Base-by-base conservation (phyloP, 2,797 vertebrate genomes). In the Rhincodon typus region DNA sequence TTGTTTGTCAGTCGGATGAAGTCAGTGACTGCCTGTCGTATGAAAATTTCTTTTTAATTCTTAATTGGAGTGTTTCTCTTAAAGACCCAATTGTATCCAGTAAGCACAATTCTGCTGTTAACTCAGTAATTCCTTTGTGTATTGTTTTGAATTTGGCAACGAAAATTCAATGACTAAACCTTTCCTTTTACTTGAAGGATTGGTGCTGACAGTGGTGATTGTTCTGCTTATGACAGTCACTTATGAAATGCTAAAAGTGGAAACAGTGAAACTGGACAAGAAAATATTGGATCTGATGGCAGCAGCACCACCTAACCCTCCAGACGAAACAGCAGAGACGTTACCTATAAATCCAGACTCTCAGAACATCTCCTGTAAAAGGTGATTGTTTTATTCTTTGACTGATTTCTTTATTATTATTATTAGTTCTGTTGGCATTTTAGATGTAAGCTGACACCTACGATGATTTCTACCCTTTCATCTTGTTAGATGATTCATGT, bases 171-270 rank as follows among this genome's bases (percentile, higher is more conserved):
- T 34, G 13, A 66, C 88, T 66, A 62, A 66, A 4, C n/a, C 1
- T 66, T 91, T 91, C n/a, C 57, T 17, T 66, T 62, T 66, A 57
- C 23, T 91, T 66, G 88, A 91, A 91, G 88, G 88, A 62, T 66
- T 91, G 88, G 30, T 66, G 23, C 30, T 91, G 88, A 91, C 88
- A 5, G 25, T 19, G 88, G 34, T 62, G 53, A 57, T n/a, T 66
- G 12, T 91, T 91, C 53, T 91, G 15, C 7, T 91, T n/a, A 66
- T 62, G 10, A n/a, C 88, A 17, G 34, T 66, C 12, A 5, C 17
- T 66, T 91, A 91, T n/a, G 88, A 91, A 91, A 66, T 91, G 12
- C 57, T 91, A 66, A 91, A 91, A 91, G 88, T 91, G 30, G 30
- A 34, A 66, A 66, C 15, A 4, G 88, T 91, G 88, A 91, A 91